Evolutionary conservation across 2,797 vertebrate species (phyloP), one percentile per base, ranked within the genome.

Genomic region (Holocentrus rufus): DNA sequence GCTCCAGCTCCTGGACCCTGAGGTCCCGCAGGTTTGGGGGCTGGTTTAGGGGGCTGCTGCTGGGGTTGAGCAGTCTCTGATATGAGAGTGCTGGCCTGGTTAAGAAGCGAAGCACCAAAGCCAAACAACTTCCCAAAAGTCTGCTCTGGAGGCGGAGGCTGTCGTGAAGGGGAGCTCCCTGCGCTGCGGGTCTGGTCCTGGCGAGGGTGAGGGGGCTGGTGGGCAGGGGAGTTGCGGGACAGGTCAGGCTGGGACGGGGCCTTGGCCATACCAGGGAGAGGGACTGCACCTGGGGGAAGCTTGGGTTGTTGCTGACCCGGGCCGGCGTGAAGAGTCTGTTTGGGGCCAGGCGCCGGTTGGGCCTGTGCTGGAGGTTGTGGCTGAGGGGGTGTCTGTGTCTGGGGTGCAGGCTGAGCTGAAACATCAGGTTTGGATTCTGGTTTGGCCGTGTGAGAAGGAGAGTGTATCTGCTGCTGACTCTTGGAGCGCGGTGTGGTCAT

Each of bases 401-500:
- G 90, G 56, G 70, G 85, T 22, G 65, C 31, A 52, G 81, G 85
- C 75, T 82, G 89, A 82, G 83, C 70, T 1, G 83, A 79, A 69
- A 89, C 68, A 7, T 91, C 91, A 7, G 89, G 77, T 93, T 95
- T 96, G 91, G 94, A 80, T 57, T 92, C 93, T 46, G 92, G 84
- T 93, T 97, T 97, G 94, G 96, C 94, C 9, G 95, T 91, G 82
- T 97, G 96, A 74, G 93, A 95, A 10, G 97, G 96, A 62, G 96
- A 98, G 85, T 96, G 95, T 69, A 98, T 95, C 91, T 98, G 97
- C 80, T 98, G 98, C 92, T 98, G 97, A 92, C 98, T 99, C 90
- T 98, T 99, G 90, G 97, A 98, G 78, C 96, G 95, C 57, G 97
- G 96, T 0, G 97, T 98, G 72, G 95, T 97, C 97, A 99, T 99